Evolutionary conservation across 2,113 vertebrate genomes (phyloP).

Genomic region (Lota lota): DNA sequence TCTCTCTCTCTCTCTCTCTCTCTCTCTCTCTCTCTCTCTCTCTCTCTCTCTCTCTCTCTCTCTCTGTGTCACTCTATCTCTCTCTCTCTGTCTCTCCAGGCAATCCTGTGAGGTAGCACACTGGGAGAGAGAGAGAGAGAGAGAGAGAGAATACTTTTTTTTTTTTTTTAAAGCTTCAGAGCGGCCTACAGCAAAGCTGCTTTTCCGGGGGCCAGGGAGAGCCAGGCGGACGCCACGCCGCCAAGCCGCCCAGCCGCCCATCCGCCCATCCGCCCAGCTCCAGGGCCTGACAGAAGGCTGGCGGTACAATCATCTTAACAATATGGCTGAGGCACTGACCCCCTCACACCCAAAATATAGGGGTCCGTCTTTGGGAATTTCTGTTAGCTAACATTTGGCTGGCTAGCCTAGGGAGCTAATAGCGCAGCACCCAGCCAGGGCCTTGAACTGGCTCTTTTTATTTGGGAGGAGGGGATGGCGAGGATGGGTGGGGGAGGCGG

Average conservation of each 20-base stretch:
- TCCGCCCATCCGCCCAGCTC: conserved; percentile 71
- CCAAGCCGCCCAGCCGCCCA: conserved; percentile 71
- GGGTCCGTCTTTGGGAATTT: conserved; percentile 57
- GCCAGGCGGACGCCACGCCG: conserved; percentile 60
- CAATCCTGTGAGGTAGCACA: conserved; percentile 36
- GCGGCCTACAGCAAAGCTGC: conserved; percentile 78
- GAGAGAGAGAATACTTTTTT: conserved; percentile 74
- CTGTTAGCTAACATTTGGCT: conserved; percentile 37
- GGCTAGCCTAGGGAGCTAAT: conserved; percentile 58
- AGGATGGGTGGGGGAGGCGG: background rate
- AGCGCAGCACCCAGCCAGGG: conserved; percentile 52
- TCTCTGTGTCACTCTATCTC: conserved; percentile 43
- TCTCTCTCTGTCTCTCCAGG: conserved; percentile 55
- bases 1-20: conserved; percentile 49
- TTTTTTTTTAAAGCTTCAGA: conserved; percentile 69
- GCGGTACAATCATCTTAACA: conserved; percentile 77
- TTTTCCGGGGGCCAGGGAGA: conserved; percentile 59
- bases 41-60: conserved; percentile 47
- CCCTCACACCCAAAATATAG: conserved; percentile 53
- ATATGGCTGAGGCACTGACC: conserved; percentile 74
- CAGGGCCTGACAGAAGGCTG: conserved; percentile 75
- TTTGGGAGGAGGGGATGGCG: too few species aligned
- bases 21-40: conserved; percentile 52
- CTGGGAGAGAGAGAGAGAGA: conserved; percentile 58
- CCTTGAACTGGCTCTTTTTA: conserved; percentile 14